These are phyloP conservation scores for Pinctada fucata DNA, from an alignment of 2,888 invertebrate species.

Conservation along the genomic window DNA sequence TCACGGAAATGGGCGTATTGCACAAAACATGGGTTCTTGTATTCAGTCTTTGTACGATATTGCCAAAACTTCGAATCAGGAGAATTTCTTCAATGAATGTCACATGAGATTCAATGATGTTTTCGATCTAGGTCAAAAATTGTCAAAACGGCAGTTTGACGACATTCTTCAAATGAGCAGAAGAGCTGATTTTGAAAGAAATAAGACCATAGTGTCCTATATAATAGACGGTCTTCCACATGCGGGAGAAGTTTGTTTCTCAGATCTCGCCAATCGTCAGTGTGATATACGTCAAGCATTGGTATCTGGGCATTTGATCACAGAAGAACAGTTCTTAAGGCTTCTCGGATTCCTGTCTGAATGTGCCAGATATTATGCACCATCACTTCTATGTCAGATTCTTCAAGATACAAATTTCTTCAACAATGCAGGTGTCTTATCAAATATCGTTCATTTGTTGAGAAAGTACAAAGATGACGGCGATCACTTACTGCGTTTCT, in stretches of 20 bases:
- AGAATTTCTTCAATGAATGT: no score
- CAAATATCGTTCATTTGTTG: neutral
- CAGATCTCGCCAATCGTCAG: neutral
- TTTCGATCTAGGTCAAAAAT: neutral
- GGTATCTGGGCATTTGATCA: neutral
- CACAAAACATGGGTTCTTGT: no score
- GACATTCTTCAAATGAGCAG: neutral
- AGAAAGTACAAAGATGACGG: neutral
- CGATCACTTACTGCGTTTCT: neutral
- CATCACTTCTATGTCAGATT: neutral
- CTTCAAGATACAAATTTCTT: neutral
- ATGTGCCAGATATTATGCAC: neutral
- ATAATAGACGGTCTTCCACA: slow-evolving; percentile 81
- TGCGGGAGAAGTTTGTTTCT: slow-evolving; percentile 75
- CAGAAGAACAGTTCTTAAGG: neutral
- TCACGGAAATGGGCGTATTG: no score
- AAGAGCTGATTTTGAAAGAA: neutral
- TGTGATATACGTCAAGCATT: neutral
- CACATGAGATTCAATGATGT: no score
- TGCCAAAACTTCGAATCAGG: no score
- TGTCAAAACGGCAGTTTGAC: neutral
- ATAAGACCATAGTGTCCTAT: neutral
- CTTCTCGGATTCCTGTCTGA: neutral
- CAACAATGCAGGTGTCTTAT: neutral
- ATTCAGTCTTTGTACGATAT: no score